Base-by-base conservation (phyloP, 2,113 vertebrate genomes). In the Gyps fulvus region DNA sequence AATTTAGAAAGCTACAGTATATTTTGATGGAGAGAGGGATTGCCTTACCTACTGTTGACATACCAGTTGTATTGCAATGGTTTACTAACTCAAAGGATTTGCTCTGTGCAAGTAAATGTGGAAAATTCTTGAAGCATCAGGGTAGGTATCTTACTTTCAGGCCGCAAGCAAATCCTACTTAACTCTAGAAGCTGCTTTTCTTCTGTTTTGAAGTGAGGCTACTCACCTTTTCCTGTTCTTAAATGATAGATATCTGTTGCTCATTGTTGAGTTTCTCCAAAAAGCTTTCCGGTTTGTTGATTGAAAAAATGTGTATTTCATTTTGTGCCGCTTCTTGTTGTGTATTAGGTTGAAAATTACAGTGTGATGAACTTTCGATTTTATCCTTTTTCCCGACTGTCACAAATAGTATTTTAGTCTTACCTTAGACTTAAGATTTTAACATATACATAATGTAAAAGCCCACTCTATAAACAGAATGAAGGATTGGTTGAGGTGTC, bases 401-500 rank as follows among this genome's bases (percentile, higher is more conserved):
- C 54, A 83, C 42, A 87, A 87, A 57, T 19, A 38, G 29, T 85
- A 76, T 89, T 92, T 93, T 74, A 90, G 66, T 79, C 49, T 62
- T 89, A 58, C 36, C 59, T 89, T 83, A 87, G 59, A 94, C n/a
- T 61, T 67, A 43, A 62, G 69, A 83, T 81, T 94, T 95, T 66
- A 81, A 70, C 23, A 67, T 70, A 61, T 63, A 87, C 45, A 58
- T 95, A 74, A 74, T 87, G 70, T 93, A 65, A 94, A 95, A 96
- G 87, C 86, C 88, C 89, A 90, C 66, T 96, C 65, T 87, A 42
- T 95, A 94, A 97, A 77, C 87, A 89, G 83, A 92, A 85, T 58
- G 94, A 97, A 87, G 90, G 90, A 93, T 95, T 93, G 80, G 90
- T 66, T 97, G 84, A 97, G 83, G 83, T 97, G 91, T 97, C 96